These are phyloP conservation scores for Timema podura DNA, from an alignment of 2,888 invertebrate species.

Conservation along the genomic window DNA sequence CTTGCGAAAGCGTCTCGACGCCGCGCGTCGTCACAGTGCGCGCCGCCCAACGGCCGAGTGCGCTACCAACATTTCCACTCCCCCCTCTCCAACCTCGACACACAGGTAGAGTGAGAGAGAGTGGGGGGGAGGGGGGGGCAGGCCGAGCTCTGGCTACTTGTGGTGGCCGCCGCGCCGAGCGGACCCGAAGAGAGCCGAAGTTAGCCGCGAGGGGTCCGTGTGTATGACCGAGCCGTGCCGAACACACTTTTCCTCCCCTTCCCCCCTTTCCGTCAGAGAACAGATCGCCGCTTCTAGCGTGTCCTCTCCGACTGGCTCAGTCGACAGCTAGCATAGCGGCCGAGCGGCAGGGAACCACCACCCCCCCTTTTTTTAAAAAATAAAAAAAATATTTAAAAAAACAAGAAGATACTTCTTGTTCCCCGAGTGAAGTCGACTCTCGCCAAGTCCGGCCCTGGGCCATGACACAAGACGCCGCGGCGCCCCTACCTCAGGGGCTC, in stretches of 20 bases:
- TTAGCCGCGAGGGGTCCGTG: neutral
- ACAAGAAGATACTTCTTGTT: too few relatives aligned
- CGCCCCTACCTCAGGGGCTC: neutral
- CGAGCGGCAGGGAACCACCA: constrained; percentile 5
- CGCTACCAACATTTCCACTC: constrained; percentile 24
- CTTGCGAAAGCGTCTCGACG: constrained; percentile 6
- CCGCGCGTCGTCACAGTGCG: constrained; percentile 15
- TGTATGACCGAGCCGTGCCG: constrained; percentile 12
- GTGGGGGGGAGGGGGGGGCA: constrained; percentile 16
- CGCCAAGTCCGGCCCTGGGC: too few relatives aligned
- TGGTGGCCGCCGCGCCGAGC: constrained; percentile 17
- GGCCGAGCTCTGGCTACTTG: constrained; percentile 18
- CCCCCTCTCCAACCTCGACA: neutral
- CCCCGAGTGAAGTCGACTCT: too few relatives aligned
- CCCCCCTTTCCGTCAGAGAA: too few relatives aligned
- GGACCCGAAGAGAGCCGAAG: constrained; percentile 16
- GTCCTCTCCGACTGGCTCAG: neutral
- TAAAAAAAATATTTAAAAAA: too few relatives aligned
- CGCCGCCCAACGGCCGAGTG: constrained; percentile 30
- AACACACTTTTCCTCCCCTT: too few relatives aligned
- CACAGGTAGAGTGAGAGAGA: neutral
- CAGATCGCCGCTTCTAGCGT: too few relatives aligned
- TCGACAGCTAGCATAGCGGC: constrained; percentile 14
- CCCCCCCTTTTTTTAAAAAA: too few relatives aligned
- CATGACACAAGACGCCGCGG: constrained; percentile 5